Evolutionary conservation across 2,888 invertebrate species (phyloP).

Genomic region (Hofmannophila pseudospretella): DNA sequence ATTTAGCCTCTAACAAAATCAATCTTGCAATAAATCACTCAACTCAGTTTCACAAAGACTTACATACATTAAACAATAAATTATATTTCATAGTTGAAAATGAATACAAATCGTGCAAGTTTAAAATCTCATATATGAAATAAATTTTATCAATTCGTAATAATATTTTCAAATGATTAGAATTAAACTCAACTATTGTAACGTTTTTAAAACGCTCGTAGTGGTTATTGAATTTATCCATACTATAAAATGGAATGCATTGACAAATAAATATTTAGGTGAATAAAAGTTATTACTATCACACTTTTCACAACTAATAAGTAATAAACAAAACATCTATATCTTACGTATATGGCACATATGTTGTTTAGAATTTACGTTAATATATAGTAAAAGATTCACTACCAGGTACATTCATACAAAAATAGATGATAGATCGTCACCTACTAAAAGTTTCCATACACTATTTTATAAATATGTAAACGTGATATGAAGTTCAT

Average conservation of each 20-base stretch:
- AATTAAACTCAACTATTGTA: background rate
- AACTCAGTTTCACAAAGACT: background rate
- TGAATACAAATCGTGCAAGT: too few relatives aligned
- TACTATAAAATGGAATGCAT: slow-evolving; percentile 44
- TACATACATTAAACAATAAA: too few relatives aligned
- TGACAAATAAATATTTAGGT: slow-evolving; percentile 13
- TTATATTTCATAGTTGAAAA: background rate
- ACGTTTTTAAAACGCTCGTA: slow-evolving; percentile 17
- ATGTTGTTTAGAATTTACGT: slow-evolving; percentile 1
- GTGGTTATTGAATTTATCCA: slow-evolving; percentile 15
- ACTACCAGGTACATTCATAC: slow-evolving; percentile 42
- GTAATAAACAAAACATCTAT: slow-evolving; percentile 1
- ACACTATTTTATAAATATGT: too few relatives aligned
- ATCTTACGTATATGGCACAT: slow-evolving; percentile 1
- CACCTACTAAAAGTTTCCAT: background rate
- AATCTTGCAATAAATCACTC: background rate
- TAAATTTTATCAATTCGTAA: slow-evolving; percentile 3
- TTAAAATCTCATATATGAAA: too few relatives aligned
- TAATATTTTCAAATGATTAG: background rate
- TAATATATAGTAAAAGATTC: slow-evolving; percentile 19
- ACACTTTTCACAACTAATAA: background rate
- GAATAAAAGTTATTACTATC: too few relatives aligned
- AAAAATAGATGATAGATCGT: slow-evolving; percentile 39
- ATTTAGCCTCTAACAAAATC: background rate
- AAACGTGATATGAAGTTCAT: too few relatives aligned